Evolutionary conservation across 2,797 vertebrate species (phyloP), one percentile per base, ranked within the genome.

Genomic region (Phataginus tetradactyla): DNA sequence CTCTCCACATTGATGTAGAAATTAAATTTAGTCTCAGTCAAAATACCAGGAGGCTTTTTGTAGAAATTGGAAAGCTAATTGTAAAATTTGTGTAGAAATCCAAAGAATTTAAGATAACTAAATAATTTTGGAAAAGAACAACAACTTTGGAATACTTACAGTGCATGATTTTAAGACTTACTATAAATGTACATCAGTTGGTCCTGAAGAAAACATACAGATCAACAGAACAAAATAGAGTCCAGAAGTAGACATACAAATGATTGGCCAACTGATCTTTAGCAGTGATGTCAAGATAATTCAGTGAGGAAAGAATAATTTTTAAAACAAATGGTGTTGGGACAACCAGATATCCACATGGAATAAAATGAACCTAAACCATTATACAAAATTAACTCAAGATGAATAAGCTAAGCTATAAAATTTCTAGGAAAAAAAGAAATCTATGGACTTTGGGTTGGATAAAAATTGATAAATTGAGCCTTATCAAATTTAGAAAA

Each of bases 31-130:
- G 4, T 72, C 49, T 95, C 69, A 34, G 4, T 53, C 63, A 90
- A 59, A 75, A 90, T 63, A 15, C 42, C n/a, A 51, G 45, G 75
- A 77, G 10, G 1, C 14, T n/a, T 57, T 72, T 34, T 51, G 20
- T 53, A 66, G 25, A 77, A 89, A 80, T 61, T 29, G 10, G 4
- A 13, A 77, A 81, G 34, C 42, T 77, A 39, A 92, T 90, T 90
- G 49, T 80, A 86, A 91, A 89, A 86, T 57, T 69, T 69, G 74
- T 69, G 12, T 91, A 80, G 61, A 75, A 89, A 77, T 90, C 2
- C 37, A 63, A 69, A 94, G 34, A 7, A 59, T 49, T 94, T 94
- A 66, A 90, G 90, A 59, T 42, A 79, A 57, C 20, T 20, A 63
- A 83, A 51, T 32, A 71, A 64, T 61, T 92, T 89, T 92, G 37